phyloP scores from a whole-genome alignment of 1,140 invertebrate genomes.

The Globodera rostochiensis region DNA sequence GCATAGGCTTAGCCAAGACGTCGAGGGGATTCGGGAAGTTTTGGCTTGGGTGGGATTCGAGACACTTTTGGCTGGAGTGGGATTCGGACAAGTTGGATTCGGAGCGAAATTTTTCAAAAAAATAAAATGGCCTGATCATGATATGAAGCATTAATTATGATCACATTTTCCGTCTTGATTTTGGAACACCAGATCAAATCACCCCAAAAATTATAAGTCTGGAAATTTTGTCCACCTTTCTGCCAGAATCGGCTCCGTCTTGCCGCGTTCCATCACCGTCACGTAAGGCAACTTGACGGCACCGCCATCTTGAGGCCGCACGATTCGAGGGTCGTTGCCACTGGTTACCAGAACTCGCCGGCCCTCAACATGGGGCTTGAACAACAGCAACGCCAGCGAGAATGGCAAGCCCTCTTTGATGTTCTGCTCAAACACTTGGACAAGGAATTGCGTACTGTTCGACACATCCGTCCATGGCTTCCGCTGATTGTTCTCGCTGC shows the following conservation, averaged over 20 bases:
- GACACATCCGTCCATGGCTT: constrained; percentile 17
- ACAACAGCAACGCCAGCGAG: constrained; percentile 51
- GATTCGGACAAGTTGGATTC: no score
- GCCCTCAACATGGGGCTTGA: constrained; percentile 46
- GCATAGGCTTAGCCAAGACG: no score
- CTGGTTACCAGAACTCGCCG: constrained; percentile 33
- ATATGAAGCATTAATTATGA: no score
- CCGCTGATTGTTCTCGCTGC: constrained; percentile 9
- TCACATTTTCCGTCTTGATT: no score
- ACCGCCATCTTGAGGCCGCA: constrained; percentile 44
- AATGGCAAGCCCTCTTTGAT: constrained; percentile 35
- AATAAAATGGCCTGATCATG: no score
- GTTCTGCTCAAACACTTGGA: constrained; percentile 20
- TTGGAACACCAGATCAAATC: no score
- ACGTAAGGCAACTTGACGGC: constrained; percentile 53
- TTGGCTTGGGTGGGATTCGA: no score
- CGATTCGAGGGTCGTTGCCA: constrained; percentile 41
- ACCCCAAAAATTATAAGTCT: no score
- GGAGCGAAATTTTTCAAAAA: no score
- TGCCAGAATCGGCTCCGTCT: constrained; percentile 2
- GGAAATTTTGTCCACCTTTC: constrained; percentile 3
- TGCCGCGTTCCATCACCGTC: constrained; percentile 51
- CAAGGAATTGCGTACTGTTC: constrained; percentile 24
- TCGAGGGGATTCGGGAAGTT: no score
- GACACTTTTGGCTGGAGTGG: no score